Base-by-base conservation (phyloP, 2,113 vertebrate genomes). In the Festucalex cinctus region DNA sequence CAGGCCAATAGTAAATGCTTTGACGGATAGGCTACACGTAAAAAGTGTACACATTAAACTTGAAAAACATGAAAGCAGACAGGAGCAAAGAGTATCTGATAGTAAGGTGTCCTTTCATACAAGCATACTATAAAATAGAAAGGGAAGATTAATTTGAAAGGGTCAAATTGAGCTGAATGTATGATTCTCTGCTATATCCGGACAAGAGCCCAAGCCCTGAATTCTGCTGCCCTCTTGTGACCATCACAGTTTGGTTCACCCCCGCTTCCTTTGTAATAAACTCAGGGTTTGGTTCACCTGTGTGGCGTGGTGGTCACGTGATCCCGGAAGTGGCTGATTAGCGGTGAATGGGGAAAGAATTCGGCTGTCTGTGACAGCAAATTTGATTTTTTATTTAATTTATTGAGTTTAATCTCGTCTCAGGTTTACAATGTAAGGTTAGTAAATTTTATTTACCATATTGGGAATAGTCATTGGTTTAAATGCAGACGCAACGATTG, bases 171-270 rank as follows among this genome's bases (percentile, higher is more conserved):
- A 28, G 16, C 12, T 6, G 24, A 6, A 28, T 14, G 24, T 13
- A 14, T 26, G 24, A 26, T 26, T 56, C 24, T 28, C 24, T 56
- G 5, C 5, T 28, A 5, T 56, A 12, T 56, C 6, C 6, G 14
- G 24, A 28, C 24, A 14, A 16, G 19, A 36, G 17, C 12, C 6
- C 39, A 70, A 73, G 67, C 6, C 6, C 1, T 71, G 77, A 69
- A 32, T 43, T 78, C 48, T 89, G 72, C 77, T 87, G 83, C 80
- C 86, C 83, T 81, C 88, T 80, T 65, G 69, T 85, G 88, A 35
- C 2, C 28, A 32, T 32, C 28, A 32, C 4, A 4, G 28, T 32
- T 32, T 32, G 28, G 28, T 32, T 32, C 28, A 32, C 28, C 4
- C n/a, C n/a, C n/a, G n/a, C n/a, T n/a, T n/a, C n/a, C n/a, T n/a